Percentiles rank a stretch among this genome's conserved stretches.
These are phyloP conservation scores for Vicugna pacos DNA, from an alignment of 2,113 vertebrate species.

Conservation along the genomic window DNA sequence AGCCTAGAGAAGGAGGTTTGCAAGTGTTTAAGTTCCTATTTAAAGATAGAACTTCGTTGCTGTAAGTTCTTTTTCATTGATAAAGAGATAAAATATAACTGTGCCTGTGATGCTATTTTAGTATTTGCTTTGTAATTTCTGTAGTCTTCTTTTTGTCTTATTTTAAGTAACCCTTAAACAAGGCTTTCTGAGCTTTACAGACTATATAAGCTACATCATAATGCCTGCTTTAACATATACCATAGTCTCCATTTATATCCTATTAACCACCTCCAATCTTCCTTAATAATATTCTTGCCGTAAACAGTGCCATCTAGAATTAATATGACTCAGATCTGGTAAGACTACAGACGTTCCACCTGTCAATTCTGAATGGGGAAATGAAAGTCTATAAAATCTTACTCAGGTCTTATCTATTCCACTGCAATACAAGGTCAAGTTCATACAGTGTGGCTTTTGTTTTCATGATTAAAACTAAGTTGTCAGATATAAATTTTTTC, in stretches of 20 bases:
- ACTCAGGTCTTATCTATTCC: background rate
- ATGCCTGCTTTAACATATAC: background rate
- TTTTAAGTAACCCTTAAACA: constrained; percentile 39
- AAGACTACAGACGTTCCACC: background rate
- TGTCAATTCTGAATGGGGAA: background rate
- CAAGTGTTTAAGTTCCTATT: background rate
- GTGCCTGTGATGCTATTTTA: background rate
- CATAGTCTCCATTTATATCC: background rate
- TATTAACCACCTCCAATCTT: constrained; percentile 36
- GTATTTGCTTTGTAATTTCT: constrained; percentile 36
- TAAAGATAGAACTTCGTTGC: background rate
- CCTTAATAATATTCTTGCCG: constrained; percentile 31
- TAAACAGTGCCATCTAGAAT: background rate
- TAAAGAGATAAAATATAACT: constrained; percentile 41
- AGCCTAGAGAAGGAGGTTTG: background rate
- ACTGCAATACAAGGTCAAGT: background rate
- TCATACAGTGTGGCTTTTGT: constrained; percentile 4
- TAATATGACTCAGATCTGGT: background rate
- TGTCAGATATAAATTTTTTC: background rate
- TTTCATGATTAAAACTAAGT: constrained; percentile 33
- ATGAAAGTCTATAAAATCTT: background rate
- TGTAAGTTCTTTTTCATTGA: background rate
- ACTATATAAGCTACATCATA: background rate
- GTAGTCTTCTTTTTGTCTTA: background rate
- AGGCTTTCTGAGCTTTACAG: constrained; percentile 6